Evolutionary conservation across 1,140 invertebrate species (phyloP).

Genomic region (Condylostylus longicornis): DNA sequence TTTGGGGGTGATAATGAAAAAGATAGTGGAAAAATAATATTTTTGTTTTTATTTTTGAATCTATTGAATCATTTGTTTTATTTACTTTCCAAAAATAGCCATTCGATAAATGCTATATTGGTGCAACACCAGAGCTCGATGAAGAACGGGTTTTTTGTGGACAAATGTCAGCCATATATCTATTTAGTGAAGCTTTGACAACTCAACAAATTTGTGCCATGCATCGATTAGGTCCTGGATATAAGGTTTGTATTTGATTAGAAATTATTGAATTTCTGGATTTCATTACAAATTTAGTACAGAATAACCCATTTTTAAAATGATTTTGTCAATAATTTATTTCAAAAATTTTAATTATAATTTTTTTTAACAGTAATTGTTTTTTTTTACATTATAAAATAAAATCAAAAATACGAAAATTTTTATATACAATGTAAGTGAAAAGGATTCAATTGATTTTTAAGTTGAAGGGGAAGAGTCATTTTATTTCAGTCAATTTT

Average conservation of each 20-base stretch:
- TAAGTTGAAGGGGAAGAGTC: constrained; percentile 6
- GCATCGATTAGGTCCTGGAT: constrained; percentile 88
- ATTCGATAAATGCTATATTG: constrained; percentile 98
- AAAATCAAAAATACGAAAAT: no score
- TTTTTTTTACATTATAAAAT: no score
- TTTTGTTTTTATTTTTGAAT: no score
- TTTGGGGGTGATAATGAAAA: no score
- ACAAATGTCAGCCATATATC: constrained; percentile 97
- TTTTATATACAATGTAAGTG: no score
- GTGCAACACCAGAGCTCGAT: constrained; percentile 85
- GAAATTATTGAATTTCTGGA: constrained; percentile 1
- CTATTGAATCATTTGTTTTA: constrained; percentile 9
- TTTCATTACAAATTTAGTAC: no score
- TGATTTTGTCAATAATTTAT: no score
- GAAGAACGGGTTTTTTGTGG: constrained; percentile 97
- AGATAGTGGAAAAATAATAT: no score
- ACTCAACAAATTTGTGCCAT: constrained; percentile 95
- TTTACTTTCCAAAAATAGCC: constrained; percentile 51
- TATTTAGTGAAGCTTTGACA: constrained; percentile 91
- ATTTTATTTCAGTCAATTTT: constrained; percentile 8
- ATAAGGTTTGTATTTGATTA: constrained; percentile 59
- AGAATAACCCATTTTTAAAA: neutral
- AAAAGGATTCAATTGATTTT: no score
- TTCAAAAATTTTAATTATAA: no score
- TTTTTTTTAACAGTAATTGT: no score